These are phyloP conservation scores for Peucedramus taeniatus DNA, from an alignment of 2,113 vertebrate species.

Conservation along the genomic window DNA sequence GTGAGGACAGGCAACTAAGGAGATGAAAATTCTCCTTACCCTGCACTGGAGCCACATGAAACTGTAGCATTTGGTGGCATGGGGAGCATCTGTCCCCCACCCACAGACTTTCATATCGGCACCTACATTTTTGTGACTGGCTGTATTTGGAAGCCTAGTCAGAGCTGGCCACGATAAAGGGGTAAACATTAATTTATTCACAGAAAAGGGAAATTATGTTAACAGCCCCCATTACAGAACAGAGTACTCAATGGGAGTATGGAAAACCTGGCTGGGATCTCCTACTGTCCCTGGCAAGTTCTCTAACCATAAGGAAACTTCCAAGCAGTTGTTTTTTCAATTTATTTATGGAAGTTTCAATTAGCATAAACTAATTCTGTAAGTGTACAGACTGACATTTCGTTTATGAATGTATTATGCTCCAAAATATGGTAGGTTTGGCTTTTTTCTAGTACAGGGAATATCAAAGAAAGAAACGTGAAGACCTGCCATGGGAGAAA, in stretches of 20 bases:
- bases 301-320: not conserved
- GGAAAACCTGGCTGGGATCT: not conserved
- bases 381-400: not conserved
- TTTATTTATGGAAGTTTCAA: not conserved
- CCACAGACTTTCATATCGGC: not conserved
- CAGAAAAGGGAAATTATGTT: not conserved
- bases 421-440: not conserved
- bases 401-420: not conserved
- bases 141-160: not conserved
- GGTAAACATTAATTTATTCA: not conserved
- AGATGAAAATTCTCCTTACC: not conserved
- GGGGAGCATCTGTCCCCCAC: fast-evolving
- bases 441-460: not conserved
- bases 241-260: not conserved
- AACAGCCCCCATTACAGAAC: not conserved
- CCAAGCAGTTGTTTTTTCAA: not conserved
- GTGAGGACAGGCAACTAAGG: not conserved
- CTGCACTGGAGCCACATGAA: not conserved
- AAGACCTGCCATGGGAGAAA: not conserved
- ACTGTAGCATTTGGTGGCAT: not conserved
- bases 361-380: not conserved
- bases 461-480: not conserved
- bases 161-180: not conserved
- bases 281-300: not conserved
- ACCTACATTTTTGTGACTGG: not conserved